These are phyloP conservation scores for Cranoglanis bouderius DNA, from an alignment of 2,113 vertebrate genomes.

Conservation along the genomic window DNA sequence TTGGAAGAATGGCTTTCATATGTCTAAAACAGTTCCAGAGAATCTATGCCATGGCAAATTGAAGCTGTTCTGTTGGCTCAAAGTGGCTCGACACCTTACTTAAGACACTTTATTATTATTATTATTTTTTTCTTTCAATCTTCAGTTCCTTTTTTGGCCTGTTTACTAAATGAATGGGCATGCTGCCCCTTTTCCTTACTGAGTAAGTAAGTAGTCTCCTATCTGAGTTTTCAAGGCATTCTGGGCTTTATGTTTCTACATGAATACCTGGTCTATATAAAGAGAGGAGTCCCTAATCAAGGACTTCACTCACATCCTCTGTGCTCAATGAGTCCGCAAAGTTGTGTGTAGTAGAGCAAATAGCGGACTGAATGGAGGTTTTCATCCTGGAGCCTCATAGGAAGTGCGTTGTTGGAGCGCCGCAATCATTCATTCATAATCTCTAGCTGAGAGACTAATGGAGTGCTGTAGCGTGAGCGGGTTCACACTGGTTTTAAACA, in stretches of 20 bases:
- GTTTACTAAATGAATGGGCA: background rate
- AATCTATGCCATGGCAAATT: background rate
- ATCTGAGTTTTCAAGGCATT: background rate
- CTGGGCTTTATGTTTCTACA: background rate
- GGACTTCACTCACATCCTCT: background rate
- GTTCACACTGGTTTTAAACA: constrained; percentile 9
- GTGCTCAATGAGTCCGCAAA: background rate
- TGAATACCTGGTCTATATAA: constrained; percentile 3
- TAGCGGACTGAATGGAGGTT: constrained; percentile 8
- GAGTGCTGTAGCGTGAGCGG: background rate
- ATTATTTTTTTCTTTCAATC: too few relatives aligned
- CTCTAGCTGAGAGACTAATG: constrained; percentile 39
- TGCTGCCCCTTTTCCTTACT: background rate
- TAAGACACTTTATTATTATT: too few relatives aligned
- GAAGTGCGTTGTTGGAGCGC: constrained; percentile 26
- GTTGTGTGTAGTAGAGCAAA: background rate
- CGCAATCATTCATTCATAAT: constrained; percentile 42
- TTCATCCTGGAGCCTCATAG: constrained; percentile 15
- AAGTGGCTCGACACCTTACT: too few relatives aligned
- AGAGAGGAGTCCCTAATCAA: background rate
- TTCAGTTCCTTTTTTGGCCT: background rate
- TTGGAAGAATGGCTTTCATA: background rate
- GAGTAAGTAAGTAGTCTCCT: background rate
- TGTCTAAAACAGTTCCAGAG: background rate
- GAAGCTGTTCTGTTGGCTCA: background rate